A percentile compares a stretch with the other conserved stretches of the same genome.
These are phyloP conservation scores for Seriola aureovittata DNA, from an alignment of 2,113 vertebrate species.

Conservation along the genomic window DNA sequence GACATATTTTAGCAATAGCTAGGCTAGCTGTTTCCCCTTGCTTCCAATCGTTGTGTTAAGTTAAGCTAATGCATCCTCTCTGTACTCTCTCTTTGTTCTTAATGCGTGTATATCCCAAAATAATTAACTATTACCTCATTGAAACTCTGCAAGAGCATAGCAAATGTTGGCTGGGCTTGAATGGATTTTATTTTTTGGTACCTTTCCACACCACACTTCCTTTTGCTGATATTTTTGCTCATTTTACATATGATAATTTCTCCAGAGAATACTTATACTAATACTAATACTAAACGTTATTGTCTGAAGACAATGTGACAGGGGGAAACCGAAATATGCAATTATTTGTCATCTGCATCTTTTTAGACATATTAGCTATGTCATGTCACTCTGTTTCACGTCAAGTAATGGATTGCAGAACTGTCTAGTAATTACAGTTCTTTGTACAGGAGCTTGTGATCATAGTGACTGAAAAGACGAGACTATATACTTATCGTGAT, in stretches of 20 bases:
- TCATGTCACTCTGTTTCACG: background rate
- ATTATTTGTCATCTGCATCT: background rate
- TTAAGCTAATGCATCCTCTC: no score
- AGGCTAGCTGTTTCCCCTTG: no score
- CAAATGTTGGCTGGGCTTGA: no score
- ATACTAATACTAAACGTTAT: no score
- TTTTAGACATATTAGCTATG: background rate
- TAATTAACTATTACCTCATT: no score
- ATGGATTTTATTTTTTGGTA: background rate
- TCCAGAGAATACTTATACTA: background rate
- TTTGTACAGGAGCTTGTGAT: conserved; percentile 31
- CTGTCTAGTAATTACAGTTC: conserved; percentile 6
- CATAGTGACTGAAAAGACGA: conserved; percentile 31
- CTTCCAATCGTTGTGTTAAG: no score
- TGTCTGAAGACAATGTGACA: background rate
- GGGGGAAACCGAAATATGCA: background rate
- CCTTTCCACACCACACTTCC: background rate
- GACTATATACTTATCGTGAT: conserved; percentile 45
- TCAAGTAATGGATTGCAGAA: background rate
- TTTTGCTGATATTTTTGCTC: background rate
- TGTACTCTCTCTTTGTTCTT: no score
- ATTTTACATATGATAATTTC: background rate
- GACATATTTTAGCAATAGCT: no score
- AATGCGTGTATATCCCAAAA: background rate
- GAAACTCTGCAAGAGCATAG: no score